Conservation (phyloP, 2,888 invertebrate species). For the Nasonovia ribisnigri region DNA sequence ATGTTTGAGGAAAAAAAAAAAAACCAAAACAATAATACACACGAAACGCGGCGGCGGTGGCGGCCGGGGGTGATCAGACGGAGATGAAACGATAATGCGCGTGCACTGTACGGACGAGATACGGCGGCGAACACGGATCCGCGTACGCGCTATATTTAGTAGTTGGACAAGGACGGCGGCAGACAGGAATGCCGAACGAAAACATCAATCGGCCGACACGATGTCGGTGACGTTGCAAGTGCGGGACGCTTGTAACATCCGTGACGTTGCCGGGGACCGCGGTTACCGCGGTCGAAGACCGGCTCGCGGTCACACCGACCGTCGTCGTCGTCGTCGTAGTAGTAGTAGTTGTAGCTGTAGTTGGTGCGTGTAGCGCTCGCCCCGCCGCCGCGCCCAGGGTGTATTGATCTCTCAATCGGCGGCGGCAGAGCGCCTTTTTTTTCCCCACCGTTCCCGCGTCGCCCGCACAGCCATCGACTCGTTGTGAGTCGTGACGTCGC, state of each 20-base stretch:
- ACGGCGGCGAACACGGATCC: conserved; percentile 37
- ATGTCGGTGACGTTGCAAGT: conserved; percentile 61
- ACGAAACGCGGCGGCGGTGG: neutral
- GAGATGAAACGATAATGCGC: conserved; percentile 59
- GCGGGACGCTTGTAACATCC: conserved; percentile 54
- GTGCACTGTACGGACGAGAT: conserved; percentile 36
- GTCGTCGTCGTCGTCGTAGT: too few relatives aligned
- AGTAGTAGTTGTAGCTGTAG: too few relatives aligned
- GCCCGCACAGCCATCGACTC: too few relatives aligned
- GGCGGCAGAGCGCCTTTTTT: conserved; percentile 32
- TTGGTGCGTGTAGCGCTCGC: conserved; percentile 9
- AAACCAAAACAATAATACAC: conserved; percentile 47
- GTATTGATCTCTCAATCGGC: conserved; percentile 63
- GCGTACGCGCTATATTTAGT: conserved; percentile 52
- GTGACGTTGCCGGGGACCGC: conserved; percentile 29
- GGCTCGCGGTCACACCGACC: neutral
- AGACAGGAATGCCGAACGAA: conserved; percentile 64
- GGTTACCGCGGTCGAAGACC: conserved; percentile 50
- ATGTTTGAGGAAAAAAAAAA: conserved; percentile 14
- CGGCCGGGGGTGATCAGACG: conserved; percentile 50
- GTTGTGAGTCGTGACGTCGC: neutral
- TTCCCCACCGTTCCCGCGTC: neutral
- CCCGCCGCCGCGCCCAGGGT: conserved; percentile 36
- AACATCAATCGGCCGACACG: conserved; percentile 63
- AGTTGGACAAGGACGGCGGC: conserved; percentile 56